Evolutionary conservation across 2,888 invertebrate species (phyloP).

Genomic region (Archips crataeganus): DNA sequence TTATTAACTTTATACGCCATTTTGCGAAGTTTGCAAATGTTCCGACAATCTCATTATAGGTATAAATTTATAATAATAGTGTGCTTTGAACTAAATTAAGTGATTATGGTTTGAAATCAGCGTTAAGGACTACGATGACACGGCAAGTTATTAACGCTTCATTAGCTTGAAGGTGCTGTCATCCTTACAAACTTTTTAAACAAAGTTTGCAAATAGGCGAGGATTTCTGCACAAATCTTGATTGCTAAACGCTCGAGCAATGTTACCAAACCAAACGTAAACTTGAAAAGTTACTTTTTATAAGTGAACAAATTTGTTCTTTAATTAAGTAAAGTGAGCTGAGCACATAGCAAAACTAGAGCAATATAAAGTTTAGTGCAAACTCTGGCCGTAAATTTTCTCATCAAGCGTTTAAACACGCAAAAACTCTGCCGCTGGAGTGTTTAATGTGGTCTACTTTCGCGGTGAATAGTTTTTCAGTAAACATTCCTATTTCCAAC

Average conservation of each 20-base stretch:
- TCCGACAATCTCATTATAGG: constrained; percentile 80
- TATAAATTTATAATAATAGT: constrained; percentile 83
- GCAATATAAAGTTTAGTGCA: constrained; percentile 76
- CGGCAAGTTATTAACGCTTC: constrained; percentile 71
- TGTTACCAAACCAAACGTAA: constrained; percentile 18
- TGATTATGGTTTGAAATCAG: constrained; percentile 80
- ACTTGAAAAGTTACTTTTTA: constrained; percentile 9
- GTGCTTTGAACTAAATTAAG: constrained; percentile 79
- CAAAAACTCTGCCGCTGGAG: constrained; percentile 53
- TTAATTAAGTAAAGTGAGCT: constrained; percentile 56
- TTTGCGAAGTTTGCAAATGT: constrained; percentile 84
- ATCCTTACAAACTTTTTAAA: constrained; percentile 52
- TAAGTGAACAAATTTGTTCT: constrained; percentile 1
- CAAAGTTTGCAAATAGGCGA: constrained; percentile 56
- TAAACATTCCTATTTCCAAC: neutral
- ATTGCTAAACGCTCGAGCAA: constrained; percentile 47
- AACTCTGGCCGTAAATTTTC: constrained; percentile 61
- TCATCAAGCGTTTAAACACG: constrained; percentile 61
- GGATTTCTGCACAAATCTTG: constrained; percentile 53
- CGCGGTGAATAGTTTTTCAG: constrained; percentile 15
- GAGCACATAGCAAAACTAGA: constrained; percentile 61
- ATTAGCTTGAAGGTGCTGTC: constrained; percentile 63
- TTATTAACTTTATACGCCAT: constrained; percentile 85
- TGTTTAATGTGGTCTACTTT: constrained; percentile 19
- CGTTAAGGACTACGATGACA: constrained; percentile 80